Evolutionary conservation across 92 coral and sea anemone genomes (phyloP).

Genomic region (Pocillopora grandis): DNA sequence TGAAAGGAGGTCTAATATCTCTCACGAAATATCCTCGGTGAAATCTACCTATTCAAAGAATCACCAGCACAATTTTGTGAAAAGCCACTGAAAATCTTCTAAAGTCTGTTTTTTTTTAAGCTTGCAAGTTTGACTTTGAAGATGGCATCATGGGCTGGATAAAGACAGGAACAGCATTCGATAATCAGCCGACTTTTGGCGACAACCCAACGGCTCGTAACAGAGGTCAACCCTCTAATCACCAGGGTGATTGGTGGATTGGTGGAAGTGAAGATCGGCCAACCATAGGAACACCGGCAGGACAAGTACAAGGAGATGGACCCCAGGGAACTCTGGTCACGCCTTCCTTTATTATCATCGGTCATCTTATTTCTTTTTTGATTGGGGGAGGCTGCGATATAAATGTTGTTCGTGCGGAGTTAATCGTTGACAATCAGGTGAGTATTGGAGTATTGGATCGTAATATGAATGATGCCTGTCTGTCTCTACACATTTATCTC

Average conservation of each 20-base stretch:
- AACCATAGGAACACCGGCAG: constrained; percentile 32
- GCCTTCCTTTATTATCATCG: constrained; percentile 49
- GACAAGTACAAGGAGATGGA: constrained; percentile 48
- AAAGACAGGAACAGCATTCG: constrained; percentile 56
- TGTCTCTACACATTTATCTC: too few species aligned
- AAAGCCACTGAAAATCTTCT: too few species aligned
- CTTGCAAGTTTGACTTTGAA: constrained; percentile 55
- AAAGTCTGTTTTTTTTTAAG: constrained; percentile 14
- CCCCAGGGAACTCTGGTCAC: constrained; percentile 66
- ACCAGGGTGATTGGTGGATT: constrained; percentile 74
- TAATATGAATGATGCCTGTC: too few species aligned
- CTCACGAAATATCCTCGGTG: too few species aligned
- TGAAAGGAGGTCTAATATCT: too few species aligned
- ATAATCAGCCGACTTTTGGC: constrained; percentile 65
- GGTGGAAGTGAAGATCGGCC: constrained; percentile 64
- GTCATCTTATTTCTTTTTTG: constrained; percentile 44
- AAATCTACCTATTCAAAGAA: too few species aligned
- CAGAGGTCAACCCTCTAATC: constrained; percentile 46
- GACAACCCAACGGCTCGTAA: constrained; percentile 61
- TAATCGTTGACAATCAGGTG: constrained; percentile 33
- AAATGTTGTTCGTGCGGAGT: constrained; percentile 48
- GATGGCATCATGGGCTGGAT: constrained; percentile 52
- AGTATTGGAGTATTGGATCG: background rate
- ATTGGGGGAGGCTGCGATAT: constrained; percentile 73
- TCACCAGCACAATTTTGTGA: too few species aligned